These are phyloP conservation scores for Julus scanicus DNA, from an alignment of 2,888 invertebrate species.

Conservation along the genomic window DNA sequence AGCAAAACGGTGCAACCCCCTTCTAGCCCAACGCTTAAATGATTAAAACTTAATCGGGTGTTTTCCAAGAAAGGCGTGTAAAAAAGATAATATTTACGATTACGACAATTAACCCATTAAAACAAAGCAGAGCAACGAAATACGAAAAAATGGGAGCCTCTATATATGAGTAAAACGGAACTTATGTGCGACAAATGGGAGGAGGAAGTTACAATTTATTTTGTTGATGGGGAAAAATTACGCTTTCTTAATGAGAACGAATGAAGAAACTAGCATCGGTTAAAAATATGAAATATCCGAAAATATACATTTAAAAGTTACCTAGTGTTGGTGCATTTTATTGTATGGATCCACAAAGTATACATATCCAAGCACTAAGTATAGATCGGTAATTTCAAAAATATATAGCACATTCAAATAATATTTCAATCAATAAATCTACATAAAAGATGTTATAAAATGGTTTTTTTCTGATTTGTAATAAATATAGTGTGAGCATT, in stretches of 20 bases:
- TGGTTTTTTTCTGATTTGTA: too few species aligned
- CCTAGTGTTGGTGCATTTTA: background rate
- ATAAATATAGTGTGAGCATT: too few species aligned
- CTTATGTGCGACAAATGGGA: background rate
- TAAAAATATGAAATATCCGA: background rate
- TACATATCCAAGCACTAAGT: background rate
- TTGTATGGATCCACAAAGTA: background rate
- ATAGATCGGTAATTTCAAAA: too few species aligned
- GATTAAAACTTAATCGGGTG: constrained; percentile 40
- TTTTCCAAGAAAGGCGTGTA: constrained; percentile 16
- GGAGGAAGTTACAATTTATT: background rate
- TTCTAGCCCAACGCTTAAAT: background rate
- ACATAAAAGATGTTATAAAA: too few species aligned
- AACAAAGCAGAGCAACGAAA: background rate
- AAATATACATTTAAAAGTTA: background rate
- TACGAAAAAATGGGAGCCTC: background rate
- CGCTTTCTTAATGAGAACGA: background rate
- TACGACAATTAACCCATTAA: constrained; percentile 16
- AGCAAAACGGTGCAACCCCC: constrained; percentile 16
- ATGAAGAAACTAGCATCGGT: background rate
- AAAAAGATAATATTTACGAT: constrained; percentile 5
- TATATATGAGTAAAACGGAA: background rate
- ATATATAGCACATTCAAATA: too few species aligned
- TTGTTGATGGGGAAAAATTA: background rate
- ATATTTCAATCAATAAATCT: too few species aligned